phyloP scores from a whole-genome alignment of 2,888 invertebrate species.

The Drosophila anceps region DNA sequence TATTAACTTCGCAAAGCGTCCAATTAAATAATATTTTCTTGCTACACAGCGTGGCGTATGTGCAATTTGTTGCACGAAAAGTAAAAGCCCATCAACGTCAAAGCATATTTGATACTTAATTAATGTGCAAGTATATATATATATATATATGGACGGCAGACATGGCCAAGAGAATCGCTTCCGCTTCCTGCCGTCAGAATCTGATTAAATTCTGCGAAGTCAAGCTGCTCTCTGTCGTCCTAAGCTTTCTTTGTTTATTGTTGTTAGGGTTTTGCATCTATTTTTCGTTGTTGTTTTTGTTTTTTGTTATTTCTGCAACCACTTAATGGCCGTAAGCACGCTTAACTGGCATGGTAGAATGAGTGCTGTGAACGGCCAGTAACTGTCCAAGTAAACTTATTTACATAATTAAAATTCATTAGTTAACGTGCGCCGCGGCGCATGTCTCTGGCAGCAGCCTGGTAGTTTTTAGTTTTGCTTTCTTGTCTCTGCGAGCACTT shows the following conservation, averaged over 20 bases:
- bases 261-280: neutral
- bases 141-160: neutral
- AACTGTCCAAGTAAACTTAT: slow-evolving; percentile 48
- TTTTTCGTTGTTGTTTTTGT: neutral
- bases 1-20: slow-evolving; percentile 13
- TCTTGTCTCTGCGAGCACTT: slow-evolving; percentile 14
- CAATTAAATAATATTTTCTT: slow-evolving; percentile 24
- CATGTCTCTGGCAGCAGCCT: slow-evolving; percentile 20
- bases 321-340: slow-evolving; percentile 10
- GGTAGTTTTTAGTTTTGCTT: neutral
- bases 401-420: slow-evolving; percentile 74
- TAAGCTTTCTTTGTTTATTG: slow-evolving; percentile 17
- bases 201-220: slow-evolving; percentile 47
- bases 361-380: slow-evolving; percentile 16
- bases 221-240: neutral
- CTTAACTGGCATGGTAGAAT: slow-evolving; percentile 7
- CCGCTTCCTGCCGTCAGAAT: slow-evolving; percentile 48
- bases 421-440: slow-evolving; percentile 30
- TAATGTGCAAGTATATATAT: slow-evolving; percentile 44
- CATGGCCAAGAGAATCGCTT: slow-evolving; percentile 33
- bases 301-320: neutral
- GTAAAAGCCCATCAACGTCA: slow-evolving; percentile 33
- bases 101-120: slow-evolving; percentile 50
- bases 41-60: slow-evolving; percentile 43
- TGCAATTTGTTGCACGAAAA: slow-evolving; percentile 13